Percentiles rank a stretch among this genome's conserved stretches.
Evolutionary conservation across 2,797 vertebrate genomes (phyloP).

Genomic region (Melanogrammus aeglefinus): DNA sequence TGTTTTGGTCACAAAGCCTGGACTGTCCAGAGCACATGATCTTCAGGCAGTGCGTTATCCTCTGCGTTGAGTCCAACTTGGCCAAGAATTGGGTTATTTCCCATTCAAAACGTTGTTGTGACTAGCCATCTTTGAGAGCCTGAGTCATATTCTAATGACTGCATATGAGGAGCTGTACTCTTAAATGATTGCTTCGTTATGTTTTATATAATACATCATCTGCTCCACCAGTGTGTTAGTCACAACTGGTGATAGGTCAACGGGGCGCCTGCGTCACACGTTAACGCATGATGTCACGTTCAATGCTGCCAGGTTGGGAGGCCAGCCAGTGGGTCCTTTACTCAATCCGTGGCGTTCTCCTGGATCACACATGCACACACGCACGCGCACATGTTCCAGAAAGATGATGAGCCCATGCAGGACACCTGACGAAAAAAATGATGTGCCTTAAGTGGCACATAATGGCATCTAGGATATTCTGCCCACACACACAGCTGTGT

Average conservation of each 20-base stretch:
- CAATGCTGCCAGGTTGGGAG: not conserved
- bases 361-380: not conserved
- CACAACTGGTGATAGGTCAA: not conserved
- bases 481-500: constrained; percentile 12
- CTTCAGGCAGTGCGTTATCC: not conserved
- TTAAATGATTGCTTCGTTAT: not conserved
- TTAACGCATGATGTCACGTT: not conserved
- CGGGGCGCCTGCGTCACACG: not conserved
- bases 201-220: not conserved
- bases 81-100: not conserved
- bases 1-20: not conserved
- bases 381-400: constrained; percentile 15
- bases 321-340: too few relatives aligned
- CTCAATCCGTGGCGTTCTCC: not conserved
- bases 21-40: not conserved
- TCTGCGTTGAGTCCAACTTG: not conserved
- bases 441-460: constrained; percentile 4
- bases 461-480: not conserved
- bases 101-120: not conserved
- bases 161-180: too few relatives aligned
- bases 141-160: not conserved
- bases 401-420: constrained; percentile 16
- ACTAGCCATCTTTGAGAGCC: not conserved
- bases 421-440: not conserved
- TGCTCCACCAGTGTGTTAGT: not conserved